Base-by-base conservation (phyloP, 2,888 invertebrate genomes). In the Candidula unifasciata region DNA sequence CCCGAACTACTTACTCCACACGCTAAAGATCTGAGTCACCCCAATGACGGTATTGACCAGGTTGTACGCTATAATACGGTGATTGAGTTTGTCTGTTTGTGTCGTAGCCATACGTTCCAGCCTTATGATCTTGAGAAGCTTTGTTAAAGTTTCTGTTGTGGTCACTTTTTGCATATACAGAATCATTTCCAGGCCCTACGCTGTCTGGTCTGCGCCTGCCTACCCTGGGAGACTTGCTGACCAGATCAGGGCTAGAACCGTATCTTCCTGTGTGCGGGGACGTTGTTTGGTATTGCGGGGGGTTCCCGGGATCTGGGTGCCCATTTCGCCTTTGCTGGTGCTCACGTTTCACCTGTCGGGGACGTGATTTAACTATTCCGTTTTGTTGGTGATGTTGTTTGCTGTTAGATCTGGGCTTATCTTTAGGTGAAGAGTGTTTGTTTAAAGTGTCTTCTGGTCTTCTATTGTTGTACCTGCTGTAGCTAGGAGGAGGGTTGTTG, bases 321-420 rank as follows among this genome's bases (percentile, higher is more conserved):
- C 80, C 80, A 18, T 10, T 79, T 2, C 81, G 76, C 77, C 85
- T 44, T 57, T 85, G 85, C 16, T 85, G 69, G 54, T 85, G 85
- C 57, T 85, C 85, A 0, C 85, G 81, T 21, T 85, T 85, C n/a
- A 85, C 81, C 44, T 85, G 85, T 10, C 85, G 68, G 5, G 85
- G 85, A 44, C 85, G 76, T 18, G 85, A 85, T 30, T 81, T 85
- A 0, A 77, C 66, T 5, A 54, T 44, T 0, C 79, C 73, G 37
- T 84, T 84, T 24, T 73, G 78, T 27, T 82, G 80, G 30, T 81
- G 44, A 2, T 68, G 68, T 8, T 83, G 83, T 16, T 79, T 78
- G 60, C 37, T 35, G 71, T 57, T 54, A 18, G 69, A 35, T 57
- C 80, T 52, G 6, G 80, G 35, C 44, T 82, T 82, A 30, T 76